These are phyloP conservation scores for Tragelaphus scriptus DNA, from an alignment of 2,113 vertebrate species.

Conservation along the genomic window DNA sequence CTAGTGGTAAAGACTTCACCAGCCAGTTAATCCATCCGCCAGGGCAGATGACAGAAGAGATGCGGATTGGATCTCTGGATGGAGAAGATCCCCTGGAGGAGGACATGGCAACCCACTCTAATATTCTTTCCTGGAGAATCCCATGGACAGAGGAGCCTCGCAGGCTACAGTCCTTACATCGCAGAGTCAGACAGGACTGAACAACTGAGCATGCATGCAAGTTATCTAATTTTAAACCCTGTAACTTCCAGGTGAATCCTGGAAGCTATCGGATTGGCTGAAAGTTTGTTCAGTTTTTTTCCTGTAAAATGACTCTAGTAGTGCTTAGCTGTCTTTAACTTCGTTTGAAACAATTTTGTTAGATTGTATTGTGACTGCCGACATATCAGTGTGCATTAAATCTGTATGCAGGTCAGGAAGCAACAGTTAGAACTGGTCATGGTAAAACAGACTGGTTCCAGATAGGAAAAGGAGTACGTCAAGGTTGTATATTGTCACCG, in stretches of 20 bases:
- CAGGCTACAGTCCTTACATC: fast-evolving
- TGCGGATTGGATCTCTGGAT: fast-evolving
- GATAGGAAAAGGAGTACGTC: no score
- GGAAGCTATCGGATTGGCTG: neutral
- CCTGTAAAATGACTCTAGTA: neutral
- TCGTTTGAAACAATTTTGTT: neutral
- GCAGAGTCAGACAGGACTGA: neutral
- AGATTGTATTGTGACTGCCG: neutral
- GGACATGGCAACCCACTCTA: neutral
- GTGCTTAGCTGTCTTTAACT: neutral
- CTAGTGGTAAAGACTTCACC: neutral
- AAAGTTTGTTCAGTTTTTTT: neutral
- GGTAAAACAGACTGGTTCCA: no score
- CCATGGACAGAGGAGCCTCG: neutral
- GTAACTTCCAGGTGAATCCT: neutral
- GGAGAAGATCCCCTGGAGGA: neutral
- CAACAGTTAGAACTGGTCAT: no score
- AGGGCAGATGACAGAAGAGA: neutral
- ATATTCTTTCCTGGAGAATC: neutral
- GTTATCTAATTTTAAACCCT: neutral
- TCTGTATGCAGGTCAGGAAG: no score
- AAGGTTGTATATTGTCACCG: no score
- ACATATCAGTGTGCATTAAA: neutral
- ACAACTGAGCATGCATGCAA: neutral
- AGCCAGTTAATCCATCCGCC: neutral